Conservation (phyloP, 2,888 invertebrate genomes). For the Cheilosia scutellata region DNA sequence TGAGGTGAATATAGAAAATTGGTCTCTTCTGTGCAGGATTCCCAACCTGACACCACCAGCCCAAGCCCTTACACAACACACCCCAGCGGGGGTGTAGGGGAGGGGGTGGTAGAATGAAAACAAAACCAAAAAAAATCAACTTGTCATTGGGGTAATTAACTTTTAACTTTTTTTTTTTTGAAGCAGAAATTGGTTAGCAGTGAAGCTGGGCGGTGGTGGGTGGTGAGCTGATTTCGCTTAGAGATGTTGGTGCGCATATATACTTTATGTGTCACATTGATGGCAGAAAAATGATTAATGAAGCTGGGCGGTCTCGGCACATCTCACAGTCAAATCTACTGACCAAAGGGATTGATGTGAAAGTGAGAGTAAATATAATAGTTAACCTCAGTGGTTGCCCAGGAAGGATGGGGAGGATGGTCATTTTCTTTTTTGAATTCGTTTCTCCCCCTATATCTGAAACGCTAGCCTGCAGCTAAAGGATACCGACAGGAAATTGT, state of each 20-base stretch:
- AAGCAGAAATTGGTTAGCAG: slow-evolving; percentile 37
- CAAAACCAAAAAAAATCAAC: slow-evolving; percentile 13
- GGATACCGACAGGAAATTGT: not conserved
- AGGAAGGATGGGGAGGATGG: too few species aligned
- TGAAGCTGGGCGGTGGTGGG: not conserved
- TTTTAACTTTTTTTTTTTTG: slow-evolving; percentile 57
- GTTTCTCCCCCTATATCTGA: not conserved
- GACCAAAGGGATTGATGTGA: too few species aligned
- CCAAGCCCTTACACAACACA: not conserved
- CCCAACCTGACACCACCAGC: slow-evolving; percentile 16
- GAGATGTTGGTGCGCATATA: not conserved
- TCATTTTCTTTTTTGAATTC: too few species aligned
- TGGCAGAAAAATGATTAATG: slow-evolving; percentile 39
- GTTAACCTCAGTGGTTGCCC: too few species aligned
- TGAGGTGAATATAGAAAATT: slow-evolving; percentile 47
- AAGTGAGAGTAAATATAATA: too few species aligned
- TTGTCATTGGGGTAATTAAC: slow-evolving; percentile 68
- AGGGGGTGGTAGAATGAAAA: slow-evolving; percentile 27
- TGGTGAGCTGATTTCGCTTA: too few species aligned
- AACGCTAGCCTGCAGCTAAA: not conserved
- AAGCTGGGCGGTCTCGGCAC: not conserved
- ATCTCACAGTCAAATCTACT: too few species aligned
- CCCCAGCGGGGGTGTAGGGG: not conserved
- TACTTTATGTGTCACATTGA: slow-evolving; percentile 4
- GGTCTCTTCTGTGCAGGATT: not conserved